phyloP scores from a whole-genome alignment of 1,140 invertebrate genomes.

The Drosophila pseudoananassae region DNA sequence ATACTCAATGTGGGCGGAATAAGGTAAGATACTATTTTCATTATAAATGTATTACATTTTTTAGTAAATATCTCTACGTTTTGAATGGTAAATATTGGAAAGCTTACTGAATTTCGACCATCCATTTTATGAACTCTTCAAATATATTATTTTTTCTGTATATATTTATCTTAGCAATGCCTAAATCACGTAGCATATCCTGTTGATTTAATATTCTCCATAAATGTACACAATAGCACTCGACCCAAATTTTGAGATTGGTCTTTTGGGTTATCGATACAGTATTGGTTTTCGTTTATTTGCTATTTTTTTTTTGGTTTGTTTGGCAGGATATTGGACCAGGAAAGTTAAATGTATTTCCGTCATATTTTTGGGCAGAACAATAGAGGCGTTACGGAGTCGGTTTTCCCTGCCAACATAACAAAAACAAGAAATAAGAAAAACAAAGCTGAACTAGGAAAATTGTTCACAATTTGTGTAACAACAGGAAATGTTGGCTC shows the following conservation, averaged over 20 bases:
- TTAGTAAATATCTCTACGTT: too few relatives aligned
- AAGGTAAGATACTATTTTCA: constrained; percentile 83
- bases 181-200: constrained; percentile 50
- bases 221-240: constrained; percentile 3
- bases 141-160: neutral
- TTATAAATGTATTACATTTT: neutral
- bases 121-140: neutral
- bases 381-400: constrained; percentile 26
- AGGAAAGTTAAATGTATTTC: constrained; percentile 38
- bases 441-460: constrained; percentile 30
- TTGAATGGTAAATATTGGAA: too few relatives aligned
- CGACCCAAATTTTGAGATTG: constrained; percentile 4
- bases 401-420: constrained; percentile 19
- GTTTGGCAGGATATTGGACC: constrained; percentile 35
- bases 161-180: constrained; percentile 30
- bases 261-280: constrained; percentile 10
- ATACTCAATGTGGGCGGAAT: constrained; percentile 98
- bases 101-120: too few relatives aligned
- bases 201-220: constrained; percentile 46
- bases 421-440: constrained; percentile 9
- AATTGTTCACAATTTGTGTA: constrained; percentile 25
- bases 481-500: constrained; percentile 44
- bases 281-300: neutral
- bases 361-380: constrained; percentile 44
- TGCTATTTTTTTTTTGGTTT: constrained; percentile 3